A percentile compares a stretch with the other conserved stretches of the same genome.
phyloP scores from a whole-genome alignment of 1,140 invertebrate genomes.

The Drosophila bifasciata region DNA sequence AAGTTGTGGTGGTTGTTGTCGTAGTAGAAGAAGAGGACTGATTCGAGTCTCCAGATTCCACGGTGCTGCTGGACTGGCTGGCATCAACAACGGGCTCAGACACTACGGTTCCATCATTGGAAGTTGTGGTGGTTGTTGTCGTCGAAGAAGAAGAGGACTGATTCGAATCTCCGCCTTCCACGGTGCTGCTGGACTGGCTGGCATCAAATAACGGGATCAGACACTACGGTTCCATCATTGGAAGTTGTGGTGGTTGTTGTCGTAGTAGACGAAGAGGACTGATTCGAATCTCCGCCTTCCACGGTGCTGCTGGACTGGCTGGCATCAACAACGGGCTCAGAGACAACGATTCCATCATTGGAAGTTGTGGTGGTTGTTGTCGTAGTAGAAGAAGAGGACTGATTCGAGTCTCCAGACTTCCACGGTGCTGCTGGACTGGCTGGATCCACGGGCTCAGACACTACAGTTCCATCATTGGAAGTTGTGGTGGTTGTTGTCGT shows the following conservation, averaged over 20 bases:
- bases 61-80: neutral
- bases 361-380: constrained; percentile 17
- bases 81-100: constrained; percentile 5
- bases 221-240: neutral
- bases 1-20: constrained; percentile 1
- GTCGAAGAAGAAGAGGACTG: constrained; percentile 5
- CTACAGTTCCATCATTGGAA: neutral
- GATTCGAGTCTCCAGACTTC: neutral
- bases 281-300: neutral
- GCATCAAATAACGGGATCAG: neutral
- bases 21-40: constrained; percentile 2
- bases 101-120: neutral
- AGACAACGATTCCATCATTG: neutral
- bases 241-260: constrained; percentile 10
- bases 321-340: neutral
- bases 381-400: neutral
- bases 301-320: neutral
- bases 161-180: neutral
- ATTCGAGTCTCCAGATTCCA: neutral
- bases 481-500: neutral
- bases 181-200: neutral
- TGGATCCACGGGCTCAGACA: neutral
- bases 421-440: neutral
- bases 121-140: neutral
- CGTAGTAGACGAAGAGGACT: constrained; percentile 16